Evolutionary conservation across 2,797 vertebrate species (phyloP), one percentile per base, ranked within the genome.

Genomic region (Hybognathus amarus): DNA sequence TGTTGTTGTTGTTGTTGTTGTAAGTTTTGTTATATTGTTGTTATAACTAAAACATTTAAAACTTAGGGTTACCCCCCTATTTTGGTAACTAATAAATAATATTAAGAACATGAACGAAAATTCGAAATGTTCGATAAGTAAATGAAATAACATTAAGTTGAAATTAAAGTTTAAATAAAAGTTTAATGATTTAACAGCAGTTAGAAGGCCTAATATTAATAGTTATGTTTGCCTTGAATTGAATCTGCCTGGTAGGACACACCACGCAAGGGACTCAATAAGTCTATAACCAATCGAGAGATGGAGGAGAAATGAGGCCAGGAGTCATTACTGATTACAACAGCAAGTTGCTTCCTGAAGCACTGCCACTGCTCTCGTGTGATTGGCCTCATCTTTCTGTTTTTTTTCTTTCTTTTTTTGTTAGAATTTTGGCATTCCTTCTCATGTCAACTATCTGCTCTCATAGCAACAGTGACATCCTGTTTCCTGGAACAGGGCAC

Each of bases 271-370:
- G 45, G 54, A 36, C 69, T 79, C n/a, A 15, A 78, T 71, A 15
- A 86, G 66, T 42, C 50, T 40, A 33, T 12, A 27, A 87, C 54
- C 89, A 85, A 85, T 80, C 86, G 85, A 88, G 74, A 85, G 80
- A 66, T 85, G 56, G 40, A 80, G n/a, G 33, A 54, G 52, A 82
- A 75, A 61, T 84, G 83, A 87, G 80, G 87, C 85, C 50, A 54
- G 87, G 36, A 88, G 89, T 79, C 76, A 85, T 74, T 86, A 89
- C 84, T 89, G 90, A 92, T 89, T 86, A 90, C 79, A 88, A 82
- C 20, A 38, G 74, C 42, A 20, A 69, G 77, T 22, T 79, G 30
- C 47, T 64, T 84, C 74, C 22, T 83, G 36, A 87, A 84, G 47
- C n/a, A 36, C 64, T 80, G 56, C 22, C 47, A 50, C 73, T 15